Evolutionary conservation across 64 coral and sea anemone species (phyloP), one percentile per base, ranked within the genome.

Genomic region (Porites australiensis): DNA sequence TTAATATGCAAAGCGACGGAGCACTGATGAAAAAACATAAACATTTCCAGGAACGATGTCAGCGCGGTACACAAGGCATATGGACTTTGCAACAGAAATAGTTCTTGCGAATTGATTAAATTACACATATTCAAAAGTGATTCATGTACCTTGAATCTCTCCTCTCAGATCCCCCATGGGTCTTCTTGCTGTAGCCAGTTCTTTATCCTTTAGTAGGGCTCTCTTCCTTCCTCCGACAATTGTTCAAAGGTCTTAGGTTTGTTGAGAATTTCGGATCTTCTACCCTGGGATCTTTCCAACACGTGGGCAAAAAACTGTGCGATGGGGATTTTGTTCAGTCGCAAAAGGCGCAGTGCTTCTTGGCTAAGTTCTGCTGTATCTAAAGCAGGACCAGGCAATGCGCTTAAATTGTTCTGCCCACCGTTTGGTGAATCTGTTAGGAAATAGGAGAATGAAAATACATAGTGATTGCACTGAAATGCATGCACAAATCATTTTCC

Each of bases 31-130:
- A 13, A 49, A 49, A 50, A 75, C 20, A 50, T 71, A 13, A 75
- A 3, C 44, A 49, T 68, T 68, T 48, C 27, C 27, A 37, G 27
- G 27, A 37, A 37, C 73, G 13, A 49, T 13, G 73, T 43, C 3
- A 71, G 4, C 5, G 8, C n/a, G 37, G 5, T 37, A 71, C 44
- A 37, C 73, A 75, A 50, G 43, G 73, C 73, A 75, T 75, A 75
- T 75, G 73, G 73, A 75, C 13, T 75, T 10, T 50, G 73, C 73
- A 75, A 75, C 73, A 46, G 73, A 75, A 75, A 75, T 75, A 75
- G 11, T 49, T 50, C 73, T 75, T 75, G 73, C 47, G 73, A 75
- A 50, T 75, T 75, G 73, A 75, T 75, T 19, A 68, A 68, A 59
- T 43, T 71, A 71, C 68, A 37, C 68, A 20, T 71, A 44, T 71